These are phyloP conservation scores for Cassiopea xamachana DNA, from an alignment of 30 jellyfish, hydroid and myxozoan genomes.

Conservation along the genomic window DNA sequence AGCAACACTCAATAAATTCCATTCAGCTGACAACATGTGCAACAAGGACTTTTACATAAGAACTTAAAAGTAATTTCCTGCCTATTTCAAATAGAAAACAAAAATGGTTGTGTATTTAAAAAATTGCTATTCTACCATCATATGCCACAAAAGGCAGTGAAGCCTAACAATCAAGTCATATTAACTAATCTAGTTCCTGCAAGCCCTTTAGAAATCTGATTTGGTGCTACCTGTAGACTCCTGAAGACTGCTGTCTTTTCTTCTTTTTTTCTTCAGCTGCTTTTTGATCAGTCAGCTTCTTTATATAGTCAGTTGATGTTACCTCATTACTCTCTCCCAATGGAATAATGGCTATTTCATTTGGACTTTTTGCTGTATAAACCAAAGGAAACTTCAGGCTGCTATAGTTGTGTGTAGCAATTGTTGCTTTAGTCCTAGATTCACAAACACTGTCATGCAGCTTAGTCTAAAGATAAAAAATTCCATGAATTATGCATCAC, in stretches of 20 bases:
- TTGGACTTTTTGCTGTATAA: conserved; percentile 62
- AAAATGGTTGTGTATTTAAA: too few species aligned
- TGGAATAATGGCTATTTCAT: conserved; percentile 51
- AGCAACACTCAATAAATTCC: neutral
- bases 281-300: conserved; percentile 52
- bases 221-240: conserved; percentile 72
- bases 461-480: conserved; percentile 68
- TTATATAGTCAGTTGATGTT: conserved; percentile 57
- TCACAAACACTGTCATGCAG: conserved; percentile 82
- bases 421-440: conserved; percentile 87
- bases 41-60: too few species aligned
- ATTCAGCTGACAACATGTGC: neutral
- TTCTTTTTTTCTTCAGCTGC: conserved; percentile 72
- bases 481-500: neutral
- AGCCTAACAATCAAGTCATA: neutral
- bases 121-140: too few species aligned
- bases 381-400: conserved; percentile 64
- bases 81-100: too few species aligned
- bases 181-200: too few species aligned
- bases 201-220: too few species aligned
- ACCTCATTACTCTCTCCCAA: conserved; percentile 55
- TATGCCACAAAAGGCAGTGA: too few species aligned
- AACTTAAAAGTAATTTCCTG: too few species aligned
- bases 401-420: conserved; percentile 79
- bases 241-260: conserved; percentile 79